Conservation (phyloP, 1,140 invertebrate species). For the Orussus abietinus region DNA sequence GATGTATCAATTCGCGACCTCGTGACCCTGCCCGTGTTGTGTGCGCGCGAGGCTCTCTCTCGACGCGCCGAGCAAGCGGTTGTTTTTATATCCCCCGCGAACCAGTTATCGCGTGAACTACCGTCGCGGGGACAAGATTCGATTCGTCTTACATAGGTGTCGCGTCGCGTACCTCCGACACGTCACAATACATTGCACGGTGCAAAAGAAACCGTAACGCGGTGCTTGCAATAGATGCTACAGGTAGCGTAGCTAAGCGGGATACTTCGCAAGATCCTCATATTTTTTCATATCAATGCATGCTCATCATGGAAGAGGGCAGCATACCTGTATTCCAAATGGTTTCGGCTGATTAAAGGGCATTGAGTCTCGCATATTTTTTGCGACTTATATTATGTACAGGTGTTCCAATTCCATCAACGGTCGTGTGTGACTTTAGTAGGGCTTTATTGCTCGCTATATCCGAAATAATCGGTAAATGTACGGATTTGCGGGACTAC, state of each 20-base stretch:
- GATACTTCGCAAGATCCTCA: not conserved
- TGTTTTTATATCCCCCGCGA: too few relatives aligned
- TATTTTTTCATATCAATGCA: conserved; percentile 13
- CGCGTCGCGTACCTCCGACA: too few relatives aligned
- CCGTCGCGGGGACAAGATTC: too few relatives aligned
- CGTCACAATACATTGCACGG: conserved; percentile 9
- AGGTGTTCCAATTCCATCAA: conserved; percentile 6
- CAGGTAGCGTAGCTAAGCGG: conserved; percentile 4
- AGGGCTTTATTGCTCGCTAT: conserved; percentile 8
- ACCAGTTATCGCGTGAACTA: too few relatives aligned
- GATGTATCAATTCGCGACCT: not conserved
- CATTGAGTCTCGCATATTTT: conserved; percentile 8
- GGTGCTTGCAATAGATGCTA: conserved; percentile 11
- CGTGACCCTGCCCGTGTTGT: too few relatives aligned
- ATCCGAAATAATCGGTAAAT: conserved; percentile 9
- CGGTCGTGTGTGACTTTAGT: conserved; percentile 13
- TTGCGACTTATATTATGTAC: conserved; percentile 1
- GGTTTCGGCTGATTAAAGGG: conserved; percentile 11
- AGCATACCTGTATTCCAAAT: conserved; percentile 14
- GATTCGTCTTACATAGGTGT: too few relatives aligned
- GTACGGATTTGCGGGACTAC: conserved; percentile 4
- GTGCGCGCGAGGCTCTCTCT: too few relatives aligned
- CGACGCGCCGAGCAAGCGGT: too few relatives aligned
- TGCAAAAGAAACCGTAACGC: conserved; percentile 7
- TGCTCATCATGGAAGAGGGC: conserved; percentile 9